A percentile compares a stretch with the other conserved stretches of the same genome.
Evolutionary conservation across 2,113 vertebrate species (phyloP).

Genomic region (Dinomys branickii): DNA sequence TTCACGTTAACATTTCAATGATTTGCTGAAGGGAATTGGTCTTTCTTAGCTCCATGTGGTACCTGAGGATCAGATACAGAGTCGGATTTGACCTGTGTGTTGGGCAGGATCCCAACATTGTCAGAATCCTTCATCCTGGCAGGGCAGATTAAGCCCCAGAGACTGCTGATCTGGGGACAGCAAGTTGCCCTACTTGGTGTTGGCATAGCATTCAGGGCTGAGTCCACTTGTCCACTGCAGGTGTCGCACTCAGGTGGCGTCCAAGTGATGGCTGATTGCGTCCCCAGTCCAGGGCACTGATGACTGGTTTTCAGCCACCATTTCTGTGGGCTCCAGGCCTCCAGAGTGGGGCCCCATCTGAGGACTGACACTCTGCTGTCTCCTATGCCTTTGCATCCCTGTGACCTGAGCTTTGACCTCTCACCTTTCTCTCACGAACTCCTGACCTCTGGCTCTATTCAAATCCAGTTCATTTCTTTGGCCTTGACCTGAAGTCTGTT

Average conservation of each 20-base stretch:
- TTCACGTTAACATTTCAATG: not conserved
- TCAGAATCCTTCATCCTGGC: not conserved
- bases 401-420: not conserved
- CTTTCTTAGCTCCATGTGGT: not conserved
- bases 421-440: not conserved
- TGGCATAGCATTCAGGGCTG: not conserved
- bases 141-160: not conserved
- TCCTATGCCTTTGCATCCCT: not conserved
- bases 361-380: not conserved
- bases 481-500: not conserved
- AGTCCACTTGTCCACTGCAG: no score
- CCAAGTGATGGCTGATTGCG: not conserved
- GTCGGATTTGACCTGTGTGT: not conserved
- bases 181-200: not conserved
- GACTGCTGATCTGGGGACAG: not conserved
- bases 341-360: fast-evolving
- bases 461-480: not conserved
- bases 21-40: not conserved
- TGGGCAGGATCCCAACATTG: not conserved
- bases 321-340: not conserved
- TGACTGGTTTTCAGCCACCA: not conserved
- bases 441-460: not conserved
- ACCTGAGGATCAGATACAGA: not conserved
- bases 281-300: fast-evolving
- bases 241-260: not conserved